Conservation (phyloP, 2,797 vertebrate species). For the Pangasius sanitwongsei region DNA sequence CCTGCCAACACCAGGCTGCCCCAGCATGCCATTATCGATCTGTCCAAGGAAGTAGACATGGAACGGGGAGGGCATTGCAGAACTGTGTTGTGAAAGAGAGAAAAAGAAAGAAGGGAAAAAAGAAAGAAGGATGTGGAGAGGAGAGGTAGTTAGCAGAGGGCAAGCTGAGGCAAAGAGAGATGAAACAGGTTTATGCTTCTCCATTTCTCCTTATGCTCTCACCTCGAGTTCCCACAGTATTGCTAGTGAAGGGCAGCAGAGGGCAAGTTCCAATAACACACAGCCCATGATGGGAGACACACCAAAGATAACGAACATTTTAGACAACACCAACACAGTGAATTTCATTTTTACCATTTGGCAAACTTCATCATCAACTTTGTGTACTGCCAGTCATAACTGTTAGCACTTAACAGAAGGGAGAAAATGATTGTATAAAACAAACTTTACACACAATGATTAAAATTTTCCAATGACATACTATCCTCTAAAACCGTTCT, state of each 20-base stretch:
- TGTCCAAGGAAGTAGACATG: constrained; percentile 72
- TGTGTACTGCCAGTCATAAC: not conserved
- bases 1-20: constrained; percentile 71
- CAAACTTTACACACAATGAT: not conserved
- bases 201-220: constrained; percentile 49
- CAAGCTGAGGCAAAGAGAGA: constrained; percentile 68
- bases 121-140: constrained; percentile 68
- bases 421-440: too few relatives aligned
- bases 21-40: constrained; percentile 82
- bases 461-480: not conserved
- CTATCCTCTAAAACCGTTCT: not conserved
- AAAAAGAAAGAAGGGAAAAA: constrained; percentile 45
- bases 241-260: constrained; percentile 47
- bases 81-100: constrained; percentile 73
- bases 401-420: not conserved
- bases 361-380: not conserved
- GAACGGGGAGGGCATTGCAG: constrained; percentile 76
- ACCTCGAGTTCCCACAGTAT: constrained; percentile 43
- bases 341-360: not conserved
- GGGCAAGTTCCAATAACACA: constrained; percentile 43
- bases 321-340: constrained; percentile 60
- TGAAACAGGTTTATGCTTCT: constrained; percentile 52
- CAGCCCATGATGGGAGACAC: constrained; percentile 30
- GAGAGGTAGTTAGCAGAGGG: constrained; percentile 81
- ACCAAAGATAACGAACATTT: constrained; percentile 25